Conservation (phyloP, 2,797 vertebrate genomes). For the Antennarius maculatus region DNA sequence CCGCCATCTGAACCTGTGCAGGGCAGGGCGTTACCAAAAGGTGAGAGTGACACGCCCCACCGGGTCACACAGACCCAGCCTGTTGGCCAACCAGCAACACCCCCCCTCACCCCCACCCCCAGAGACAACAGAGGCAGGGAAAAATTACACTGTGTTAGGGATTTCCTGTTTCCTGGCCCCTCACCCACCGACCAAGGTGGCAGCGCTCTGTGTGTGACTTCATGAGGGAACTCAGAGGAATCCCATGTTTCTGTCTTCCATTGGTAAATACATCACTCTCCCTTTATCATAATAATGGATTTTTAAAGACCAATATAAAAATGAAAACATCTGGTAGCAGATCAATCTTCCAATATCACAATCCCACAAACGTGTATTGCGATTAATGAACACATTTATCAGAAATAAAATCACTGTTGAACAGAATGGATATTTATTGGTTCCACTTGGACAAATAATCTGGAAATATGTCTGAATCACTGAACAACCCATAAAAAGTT, state of each 20-base stretch:
- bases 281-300: too few species aligned
- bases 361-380: too few species aligned
- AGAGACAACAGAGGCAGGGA: slow-evolving; percentile 29
- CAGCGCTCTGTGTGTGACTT: background rate
- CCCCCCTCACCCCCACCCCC: background rate
- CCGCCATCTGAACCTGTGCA: slow-evolving; percentile 6
- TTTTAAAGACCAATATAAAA: too few species aligned
- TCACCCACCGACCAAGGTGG: slow-evolving; percentile 29
- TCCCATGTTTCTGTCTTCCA: background rate
- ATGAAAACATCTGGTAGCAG: too few species aligned
- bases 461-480: too few species aligned
- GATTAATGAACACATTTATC: too few species aligned
- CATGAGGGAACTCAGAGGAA: slow-evolving; percentile 2
- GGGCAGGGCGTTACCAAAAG: slow-evolving; percentile 15
- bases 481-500: too few species aligned
- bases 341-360: too few species aligned
- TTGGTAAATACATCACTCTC: too few species aligned
- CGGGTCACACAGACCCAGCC: slow-evolving; percentile 33
- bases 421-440: too few species aligned
- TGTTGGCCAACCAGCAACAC: slow-evolving; percentile 16
- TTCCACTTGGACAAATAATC: too few species aligned
- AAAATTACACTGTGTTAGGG: slow-evolving; percentile 35
- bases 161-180: slow-evolving; percentile 62
- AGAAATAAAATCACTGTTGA: too few species aligned
- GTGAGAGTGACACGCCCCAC: slow-evolving; percentile 37